Evolutionary conservation across 2,113 vertebrate genomes (phyloP).

Genomic region (Hydrolagus affinis): DNA sequence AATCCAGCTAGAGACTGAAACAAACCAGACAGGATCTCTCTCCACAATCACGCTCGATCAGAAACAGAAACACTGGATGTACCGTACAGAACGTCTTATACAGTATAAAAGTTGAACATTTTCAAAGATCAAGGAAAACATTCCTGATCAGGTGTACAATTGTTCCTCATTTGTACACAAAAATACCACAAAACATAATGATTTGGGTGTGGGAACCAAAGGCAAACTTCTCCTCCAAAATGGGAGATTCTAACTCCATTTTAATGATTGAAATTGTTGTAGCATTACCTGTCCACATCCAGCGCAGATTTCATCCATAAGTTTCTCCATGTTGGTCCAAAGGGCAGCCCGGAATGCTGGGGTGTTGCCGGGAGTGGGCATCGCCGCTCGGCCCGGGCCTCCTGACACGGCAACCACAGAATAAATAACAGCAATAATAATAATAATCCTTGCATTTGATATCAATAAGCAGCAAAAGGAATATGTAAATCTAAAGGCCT

Average conservation of each 20-base stretch:
- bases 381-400: conserved; percentile 81
- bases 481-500: not conserved
- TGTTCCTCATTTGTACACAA: not conserved
- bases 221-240: not conserved
- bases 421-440: conserved; percentile 20
- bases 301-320: conserved; percentile 92
- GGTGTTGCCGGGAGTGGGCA: conserved; percentile 84
- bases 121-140: not conserved
- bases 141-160: not conserved
- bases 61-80: not conserved
- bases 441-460: too few relatives aligned
- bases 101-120: not conserved
- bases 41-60: not conserved
- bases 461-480: too few relatives aligned
- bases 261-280: not conserved
- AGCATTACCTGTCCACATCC: conserved; percentile 69
- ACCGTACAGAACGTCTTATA: too few relatives aligned
- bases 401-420: conserved; percentile 49
- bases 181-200: not conserved
- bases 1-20: not conserved
- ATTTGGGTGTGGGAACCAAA: not conserved
- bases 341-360: conserved; percentile 87
- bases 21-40: not conserved
- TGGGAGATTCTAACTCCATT: not conserved
- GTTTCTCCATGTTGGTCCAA: conserved; percentile 95